These are phyloP conservation scores for Brachypodius melanocephalos DNA, from an alignment of 2,113 vertebrate genomes.

Conservation along the genomic window DNA sequence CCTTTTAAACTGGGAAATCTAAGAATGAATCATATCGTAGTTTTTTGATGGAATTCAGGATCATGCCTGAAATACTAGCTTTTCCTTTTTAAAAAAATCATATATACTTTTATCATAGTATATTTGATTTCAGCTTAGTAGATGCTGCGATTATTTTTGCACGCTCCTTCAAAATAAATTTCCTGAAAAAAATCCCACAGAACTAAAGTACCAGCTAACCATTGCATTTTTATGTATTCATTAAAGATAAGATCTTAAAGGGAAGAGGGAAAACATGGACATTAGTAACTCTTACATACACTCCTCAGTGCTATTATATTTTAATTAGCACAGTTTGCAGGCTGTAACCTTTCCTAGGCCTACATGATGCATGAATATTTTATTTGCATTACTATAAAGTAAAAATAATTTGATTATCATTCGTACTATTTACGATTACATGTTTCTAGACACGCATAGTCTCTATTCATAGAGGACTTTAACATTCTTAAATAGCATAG, in stretches of 20 bases:
- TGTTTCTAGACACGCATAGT: background rate
- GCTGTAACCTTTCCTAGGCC: conserved; percentile 55
- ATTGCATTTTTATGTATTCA: conserved; percentile 45
- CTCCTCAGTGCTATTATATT: conserved; percentile 33
- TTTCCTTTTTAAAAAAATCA: background rate
- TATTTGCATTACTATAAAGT: conserved; percentile 55
- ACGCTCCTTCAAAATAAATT: conserved; percentile 1
- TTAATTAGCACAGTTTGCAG: conserved; percentile 45
- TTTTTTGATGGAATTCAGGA: background rate
- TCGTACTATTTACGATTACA: conserved; percentile 13
- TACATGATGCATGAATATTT: conserved; percentile 54
- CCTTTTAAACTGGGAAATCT: background rate
- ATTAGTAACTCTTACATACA: conserved; percentile 19
- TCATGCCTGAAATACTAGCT: background rate
- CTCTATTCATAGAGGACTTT: conserved; percentile 1
- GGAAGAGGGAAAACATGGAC: conserved; percentile 13
- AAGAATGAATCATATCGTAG: background rate
- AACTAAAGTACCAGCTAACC: conserved; percentile 24
- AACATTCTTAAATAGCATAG: conserved; percentile 54
- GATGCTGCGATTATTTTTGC: conserved; percentile 3
- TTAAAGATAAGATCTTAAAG: conserved; percentile 57
- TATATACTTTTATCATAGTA: background rate
- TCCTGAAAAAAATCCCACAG: background rate
- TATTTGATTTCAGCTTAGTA: background rate
- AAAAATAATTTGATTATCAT: conserved; percentile 55